phyloP scores from a whole-genome alignment of 1,140 invertebrate species.

The Drosophila fuyamai region DNA sequence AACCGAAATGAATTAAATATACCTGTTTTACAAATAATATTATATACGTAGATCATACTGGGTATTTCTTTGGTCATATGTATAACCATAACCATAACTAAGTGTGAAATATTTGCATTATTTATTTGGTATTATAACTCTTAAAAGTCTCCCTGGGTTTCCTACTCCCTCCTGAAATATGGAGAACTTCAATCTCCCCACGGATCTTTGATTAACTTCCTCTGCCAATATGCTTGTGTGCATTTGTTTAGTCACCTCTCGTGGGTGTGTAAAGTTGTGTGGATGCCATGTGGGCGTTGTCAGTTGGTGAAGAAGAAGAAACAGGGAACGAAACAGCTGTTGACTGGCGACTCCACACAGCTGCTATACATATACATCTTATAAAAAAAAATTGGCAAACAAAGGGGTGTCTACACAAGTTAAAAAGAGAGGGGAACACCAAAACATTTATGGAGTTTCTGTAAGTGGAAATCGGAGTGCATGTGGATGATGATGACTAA shows the following conservation, averaged over 20 bases:
- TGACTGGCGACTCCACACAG: slow-evolving; percentile 42
- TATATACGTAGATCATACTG: no score
- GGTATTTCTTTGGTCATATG: no score
- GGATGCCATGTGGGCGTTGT: slow-evolving; percentile 71
- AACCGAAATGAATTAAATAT: no score
- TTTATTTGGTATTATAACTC: no score
- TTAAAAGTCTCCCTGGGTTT: no score
- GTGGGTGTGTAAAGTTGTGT: slow-evolving; percentile 22
- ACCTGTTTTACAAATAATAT: no score
- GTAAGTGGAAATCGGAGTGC: slow-evolving; percentile 47
- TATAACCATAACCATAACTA: no score
- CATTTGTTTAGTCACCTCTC: background rate
- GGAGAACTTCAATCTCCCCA: slow-evolving; percentile 35
- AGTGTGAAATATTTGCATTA: no score
- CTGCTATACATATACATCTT: slow-evolving; percentile 13
- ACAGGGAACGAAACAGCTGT: slow-evolving; percentile 63
- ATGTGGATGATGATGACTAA: slow-evolving; percentile 65
- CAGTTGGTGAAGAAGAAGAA: slow-evolving; percentile 34
- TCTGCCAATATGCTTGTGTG: slow-evolving; percentile 15
- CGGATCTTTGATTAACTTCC: slow-evolving; percentile 50
- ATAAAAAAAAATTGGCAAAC: slow-evolving; percentile 52
- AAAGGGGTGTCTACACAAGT: slow-evolving; percentile 41
- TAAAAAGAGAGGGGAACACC: background rate
- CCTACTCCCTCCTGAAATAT: background rate
- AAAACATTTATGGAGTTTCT: slow-evolving; percentile 58